Base-by-base conservation (phyloP, 2,797 vertebrate species). In the Centropyge bicolor region DNA sequence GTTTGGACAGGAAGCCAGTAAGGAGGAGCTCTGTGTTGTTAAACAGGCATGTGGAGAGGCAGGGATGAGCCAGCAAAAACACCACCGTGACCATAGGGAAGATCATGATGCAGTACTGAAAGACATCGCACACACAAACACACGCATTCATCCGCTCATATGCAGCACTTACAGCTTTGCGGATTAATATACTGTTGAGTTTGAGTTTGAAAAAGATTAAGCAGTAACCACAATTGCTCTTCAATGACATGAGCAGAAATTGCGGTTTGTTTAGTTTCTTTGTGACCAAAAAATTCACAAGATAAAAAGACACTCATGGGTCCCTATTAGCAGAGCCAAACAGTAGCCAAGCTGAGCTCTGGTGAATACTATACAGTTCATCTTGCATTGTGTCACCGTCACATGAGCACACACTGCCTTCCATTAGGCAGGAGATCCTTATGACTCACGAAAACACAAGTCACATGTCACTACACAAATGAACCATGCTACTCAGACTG, bases 1-100 rank as follows among this genome's bases (percentile, higher is more conserved):
- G 92, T 95, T 94, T 94, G 92, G 91, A 93, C 94, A 95, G 95
- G 95, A 95, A 95, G 93, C 91, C 92, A 91, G 92, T 90, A 92
- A 93, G 91, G 93, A 95, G 93, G 92, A 94, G 94, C 93, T 93
- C 85, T 83, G 84, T 93, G 91, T 86, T 92, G 92, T 94, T 94
- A 90, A 93, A 93, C 88, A 95, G 92, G 91, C 92, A 94, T 94
- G 87, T 93, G 93, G 93, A 92, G 89, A 88, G 79, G 78, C 92
- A 88, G 85, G 82, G 93, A 94, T 95, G 92, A 94, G 89, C 93
- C 92, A 94, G 93, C 92, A 93, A 85, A 93, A 94, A 93, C 90
- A 89, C 86, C 71, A 86, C 82, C 55, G 51, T 90, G 88, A 91
- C 89, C 91, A 93, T 85, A 78, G 88, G 91, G 90, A 89, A 92